A percentile compares a stretch with the other conserved stretches of the same genome.
phyloP scores from a whole-genome alignment of 2,113 vertebrate genomes.

The Dendropsophus ebraccatus region DNA sequence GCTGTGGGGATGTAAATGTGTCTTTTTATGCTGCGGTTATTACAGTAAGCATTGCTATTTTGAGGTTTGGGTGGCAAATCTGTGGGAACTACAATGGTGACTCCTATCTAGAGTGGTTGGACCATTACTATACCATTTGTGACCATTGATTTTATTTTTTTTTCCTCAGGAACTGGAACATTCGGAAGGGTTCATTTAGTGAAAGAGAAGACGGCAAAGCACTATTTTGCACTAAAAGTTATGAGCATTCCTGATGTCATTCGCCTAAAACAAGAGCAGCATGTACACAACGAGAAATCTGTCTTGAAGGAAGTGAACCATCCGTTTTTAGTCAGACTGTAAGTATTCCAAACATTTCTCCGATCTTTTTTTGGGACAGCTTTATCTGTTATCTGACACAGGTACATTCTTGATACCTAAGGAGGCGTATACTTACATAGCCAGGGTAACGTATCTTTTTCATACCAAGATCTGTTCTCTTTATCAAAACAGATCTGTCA shows the following conservation, averaged over 20 bases:
- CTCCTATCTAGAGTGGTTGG: not conserved
- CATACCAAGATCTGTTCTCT: too few species aligned
- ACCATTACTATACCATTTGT: not conserved
- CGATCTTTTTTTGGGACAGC: not conserved
- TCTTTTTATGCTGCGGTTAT: too few species aligned
- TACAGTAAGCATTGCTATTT: too few species aligned
- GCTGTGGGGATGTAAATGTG: too few species aligned
- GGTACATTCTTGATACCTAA: too few species aligned
- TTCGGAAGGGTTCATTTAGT: slow-evolving; percentile 95
- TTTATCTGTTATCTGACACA: not conserved
- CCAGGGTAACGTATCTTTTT: too few species aligned
- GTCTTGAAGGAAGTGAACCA: slow-evolving; percentile 90
- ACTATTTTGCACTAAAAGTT: slow-evolving; percentile 89
- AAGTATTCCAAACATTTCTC: slow-evolving; percentile 68
- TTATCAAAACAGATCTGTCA: too few species aligned
- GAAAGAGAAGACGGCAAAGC: slow-evolving; percentile 79
- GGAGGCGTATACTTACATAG: too few species aligned
- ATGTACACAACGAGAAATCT: slow-evolving; percentile 95
- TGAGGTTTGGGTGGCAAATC: not conserved
- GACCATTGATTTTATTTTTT: slow-evolving; percentile 37
- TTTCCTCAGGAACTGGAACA: slow-evolving; percentile 91
- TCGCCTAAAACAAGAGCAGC: slow-evolving; percentile 93
- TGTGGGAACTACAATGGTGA: not conserved
- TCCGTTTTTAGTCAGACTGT: slow-evolving; percentile 92
- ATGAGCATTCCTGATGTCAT: slow-evolving; percentile 96